These are phyloP conservation scores for Neuroterus valhalla DNA, from an alignment of 1,140 invertebrate genomes.

Conservation along the genomic window DNA sequence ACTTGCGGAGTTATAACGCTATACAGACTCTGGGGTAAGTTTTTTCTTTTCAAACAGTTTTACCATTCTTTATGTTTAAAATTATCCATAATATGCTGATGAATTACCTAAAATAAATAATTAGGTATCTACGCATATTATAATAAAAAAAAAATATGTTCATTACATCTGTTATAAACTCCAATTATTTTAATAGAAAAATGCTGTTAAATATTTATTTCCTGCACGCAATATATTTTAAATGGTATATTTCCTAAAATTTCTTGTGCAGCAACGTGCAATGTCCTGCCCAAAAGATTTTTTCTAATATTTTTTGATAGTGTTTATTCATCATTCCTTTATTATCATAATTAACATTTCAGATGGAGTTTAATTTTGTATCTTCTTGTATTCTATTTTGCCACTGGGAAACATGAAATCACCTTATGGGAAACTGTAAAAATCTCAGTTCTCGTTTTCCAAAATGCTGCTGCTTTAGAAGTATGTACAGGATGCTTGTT, in stretches of 20 bases:
- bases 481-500: slow-evolving; percentile 70
- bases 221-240: no score
- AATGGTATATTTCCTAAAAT: no score
- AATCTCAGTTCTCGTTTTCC: slow-evolving; percentile 86
- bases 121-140: no score
- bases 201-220: no score
- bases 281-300: no score
- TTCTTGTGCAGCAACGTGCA: background rate
- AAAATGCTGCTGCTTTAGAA: slow-evolving; percentile 93
- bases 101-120: no score
- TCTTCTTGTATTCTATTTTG: slow-evolving; percentile 78
- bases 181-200: no score
- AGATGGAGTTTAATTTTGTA: slow-evolving; percentile 86
- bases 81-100: slow-evolving; percentile 24
- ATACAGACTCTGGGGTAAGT: slow-evolving; percentile 70
- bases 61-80: slow-evolving; percentile 20
- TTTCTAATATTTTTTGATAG: no score
- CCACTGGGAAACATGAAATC: slow-evolving; percentile 59
- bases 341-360: slow-evolving; percentile 39
- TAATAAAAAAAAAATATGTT: slow-evolving; percentile 24
- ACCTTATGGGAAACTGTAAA: slow-evolving; percentile 82
- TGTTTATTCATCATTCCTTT: no score
- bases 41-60: background rate
- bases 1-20: slow-evolving; percentile 70
- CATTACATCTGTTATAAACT: no score